A percentile compares a stretch with the other conserved stretches of the same genome.
phyloP scores from a whole-genome alignment of 2,797 vertebrate species.

The Sandelia bainsii region DNA sequence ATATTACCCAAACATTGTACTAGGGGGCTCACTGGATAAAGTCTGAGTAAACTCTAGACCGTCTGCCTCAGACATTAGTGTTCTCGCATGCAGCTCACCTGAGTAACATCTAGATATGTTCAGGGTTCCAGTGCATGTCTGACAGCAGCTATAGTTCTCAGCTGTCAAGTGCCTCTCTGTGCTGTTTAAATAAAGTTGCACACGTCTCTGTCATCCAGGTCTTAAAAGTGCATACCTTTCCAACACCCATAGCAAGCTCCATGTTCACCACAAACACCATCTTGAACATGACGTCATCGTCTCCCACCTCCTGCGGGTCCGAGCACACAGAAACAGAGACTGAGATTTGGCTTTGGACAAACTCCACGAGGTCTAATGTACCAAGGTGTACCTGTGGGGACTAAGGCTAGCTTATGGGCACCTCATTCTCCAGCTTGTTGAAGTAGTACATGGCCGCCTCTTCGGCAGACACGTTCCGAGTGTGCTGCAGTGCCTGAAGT shows the following conservation, averaged over 20 bases:
- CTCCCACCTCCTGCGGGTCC: slow-evolving; percentile 82
- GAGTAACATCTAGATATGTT: too few relatives aligned
- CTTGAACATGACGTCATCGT: slow-evolving; percentile 85
- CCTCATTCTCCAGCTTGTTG: slow-evolving; percentile 90
- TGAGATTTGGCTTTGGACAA: slow-evolving; percentile 70
- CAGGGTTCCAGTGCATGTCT: too few relatives aligned
- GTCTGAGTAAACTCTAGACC: too few relatives aligned
- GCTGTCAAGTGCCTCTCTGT: too few relatives aligned
- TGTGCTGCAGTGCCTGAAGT: slow-evolving; percentile 86
- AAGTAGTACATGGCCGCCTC: slow-evolving; percentile 91
- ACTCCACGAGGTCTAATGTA: slow-evolving; percentile 62
- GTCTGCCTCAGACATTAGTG: too few relatives aligned
- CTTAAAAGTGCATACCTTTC: slow-evolving; percentile 79
- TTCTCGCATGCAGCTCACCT: too few relatives aligned
- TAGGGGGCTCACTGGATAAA: too few relatives aligned
- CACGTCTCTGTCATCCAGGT: not conserved
- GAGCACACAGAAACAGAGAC: slow-evolving; percentile 51
- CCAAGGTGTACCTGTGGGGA: slow-evolving; percentile 75
- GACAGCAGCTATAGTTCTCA: too few relatives aligned
- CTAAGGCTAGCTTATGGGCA: slow-evolving; percentile 81
- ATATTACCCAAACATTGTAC: too few relatives aligned
- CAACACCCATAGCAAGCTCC: slow-evolving; percentile 88
- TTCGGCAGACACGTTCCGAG: slow-evolving; percentile 88
- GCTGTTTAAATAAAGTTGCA: too few relatives aligned
- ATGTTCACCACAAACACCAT: slow-evolving; percentile 92